These are phyloP conservation scores for Galaxias olidus DNA, from an alignment of 2,797 vertebrate genomes.

Conservation along the genomic window DNA sequence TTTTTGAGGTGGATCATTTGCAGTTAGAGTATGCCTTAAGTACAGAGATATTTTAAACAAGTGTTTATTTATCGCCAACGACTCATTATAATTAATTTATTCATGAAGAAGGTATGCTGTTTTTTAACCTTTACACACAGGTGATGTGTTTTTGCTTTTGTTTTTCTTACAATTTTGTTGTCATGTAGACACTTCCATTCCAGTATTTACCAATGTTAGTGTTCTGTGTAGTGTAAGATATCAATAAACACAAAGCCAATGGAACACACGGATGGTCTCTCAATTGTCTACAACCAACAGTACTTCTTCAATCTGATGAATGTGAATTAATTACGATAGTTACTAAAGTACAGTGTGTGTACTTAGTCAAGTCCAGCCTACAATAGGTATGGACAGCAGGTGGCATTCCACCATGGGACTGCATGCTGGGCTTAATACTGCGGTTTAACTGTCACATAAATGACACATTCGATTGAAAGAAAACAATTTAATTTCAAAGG, in stretches of 20 bases:
- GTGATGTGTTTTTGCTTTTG: conserved; percentile 38
- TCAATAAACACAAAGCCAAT: conserved; percentile 69
- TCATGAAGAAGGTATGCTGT: conserved; percentile 39
- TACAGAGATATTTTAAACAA: conserved; percentile 55
- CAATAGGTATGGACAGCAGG: too few relatives aligned
- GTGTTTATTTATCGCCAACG: conserved; percentile 53
- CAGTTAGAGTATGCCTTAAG: conserved; percentile 75
- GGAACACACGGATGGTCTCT: conserved; percentile 17
- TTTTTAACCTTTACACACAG: conserved; percentile 51
- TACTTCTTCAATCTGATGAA: background rate
- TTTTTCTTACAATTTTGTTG: conserved; percentile 55
- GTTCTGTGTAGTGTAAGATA: conserved; percentile 74
- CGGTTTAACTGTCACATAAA: too few relatives aligned
- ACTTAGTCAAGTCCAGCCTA: too few relatives aligned
- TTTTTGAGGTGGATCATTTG: conserved; percentile 39
- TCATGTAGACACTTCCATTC: conserved; percentile 71
- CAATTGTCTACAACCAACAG: too few relatives aligned
- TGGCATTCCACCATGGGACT: too few relatives aligned
- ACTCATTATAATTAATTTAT: conserved; percentile 44
- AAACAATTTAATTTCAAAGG: too few relatives aligned
- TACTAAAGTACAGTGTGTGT: too few relatives aligned
- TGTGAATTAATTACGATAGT: background rate
- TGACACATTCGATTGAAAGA: too few relatives aligned
- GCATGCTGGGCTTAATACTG: too few relatives aligned
- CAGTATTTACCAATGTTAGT: conserved; percentile 78